A percentile compares a stretch with the other conserved stretches of the same genome.
Conservation (phyloP, 2,113 vertebrate species). For the Entomyzon cyanotis region DNA sequence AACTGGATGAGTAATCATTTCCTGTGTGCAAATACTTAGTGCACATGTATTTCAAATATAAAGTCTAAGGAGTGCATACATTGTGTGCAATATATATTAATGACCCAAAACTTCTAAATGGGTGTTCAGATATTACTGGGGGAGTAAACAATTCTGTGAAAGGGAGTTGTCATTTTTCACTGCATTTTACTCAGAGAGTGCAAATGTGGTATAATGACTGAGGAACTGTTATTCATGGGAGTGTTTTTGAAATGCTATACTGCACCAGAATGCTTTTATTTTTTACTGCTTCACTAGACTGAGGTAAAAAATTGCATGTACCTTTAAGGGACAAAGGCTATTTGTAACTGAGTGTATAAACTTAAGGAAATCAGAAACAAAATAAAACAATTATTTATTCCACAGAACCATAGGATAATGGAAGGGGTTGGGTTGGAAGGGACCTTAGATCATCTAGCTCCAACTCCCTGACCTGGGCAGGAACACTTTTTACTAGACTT, state of each 20-base stretch:
- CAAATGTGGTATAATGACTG: not conserved
- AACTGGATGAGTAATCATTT: not conserved
- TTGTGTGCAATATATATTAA: not conserved
- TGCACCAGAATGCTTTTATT: not conserved
- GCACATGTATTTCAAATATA: not conserved
- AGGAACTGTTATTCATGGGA: not conserved
- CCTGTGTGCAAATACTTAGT: slow-evolving; percentile 12
- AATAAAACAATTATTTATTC: not conserved
- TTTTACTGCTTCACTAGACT: not conserved
- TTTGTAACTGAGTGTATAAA: not conserved
- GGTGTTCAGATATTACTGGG: not conserved
- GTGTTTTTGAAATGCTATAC: not conserved
- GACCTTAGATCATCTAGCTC: not conserved
- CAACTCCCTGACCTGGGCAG: not conserved
- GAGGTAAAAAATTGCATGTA: not conserved
- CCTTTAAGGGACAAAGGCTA: not conserved
- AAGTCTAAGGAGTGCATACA: not conserved
- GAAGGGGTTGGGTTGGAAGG: not conserved
- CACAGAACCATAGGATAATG: not conserved
- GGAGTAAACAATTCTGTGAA: not conserved
- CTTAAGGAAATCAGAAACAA: slow-evolving; percentile 12
- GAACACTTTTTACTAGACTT: not conserved
- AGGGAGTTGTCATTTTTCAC: not conserved
- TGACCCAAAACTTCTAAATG: not conserved
- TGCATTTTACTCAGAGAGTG: not conserved